phyloP scores from a whole-genome alignment of 2,888 invertebrate genomes.

The Lomographa bimaculata region DNA sequence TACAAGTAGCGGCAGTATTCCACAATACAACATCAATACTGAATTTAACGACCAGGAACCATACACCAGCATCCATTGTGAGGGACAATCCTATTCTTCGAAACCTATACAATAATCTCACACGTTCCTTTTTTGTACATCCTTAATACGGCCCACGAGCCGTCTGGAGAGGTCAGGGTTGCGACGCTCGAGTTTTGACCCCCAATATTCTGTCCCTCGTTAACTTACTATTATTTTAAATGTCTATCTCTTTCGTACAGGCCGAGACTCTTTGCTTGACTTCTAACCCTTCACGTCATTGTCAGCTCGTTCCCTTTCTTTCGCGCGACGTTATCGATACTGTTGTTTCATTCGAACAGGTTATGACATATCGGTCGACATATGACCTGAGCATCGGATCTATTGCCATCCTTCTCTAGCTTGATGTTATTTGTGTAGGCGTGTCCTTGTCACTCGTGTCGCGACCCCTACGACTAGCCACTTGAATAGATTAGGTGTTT shows the following conservation, averaged over 20 bases:
- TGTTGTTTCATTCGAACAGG: slow-evolving; percentile 69
- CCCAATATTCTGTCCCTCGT: slow-evolving; percentile 54
- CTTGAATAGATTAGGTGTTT: slow-evolving; percentile 83
- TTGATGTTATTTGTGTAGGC: slow-evolving; percentile 44
- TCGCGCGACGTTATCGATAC: slow-evolving; percentile 42
- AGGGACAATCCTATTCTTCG: slow-evolving; percentile 10
- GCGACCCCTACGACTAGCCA: slow-evolving; percentile 77
- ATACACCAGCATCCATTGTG: slow-evolving; percentile 9
- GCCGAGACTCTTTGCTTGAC: slow-evolving; percentile 80
- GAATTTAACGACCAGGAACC: slow-evolving; percentile 12
- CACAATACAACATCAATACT: slow-evolving; percentile 10
- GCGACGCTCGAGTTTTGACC: slow-evolving; percentile 81
- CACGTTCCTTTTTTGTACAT: slow-evolving; percentile 32
- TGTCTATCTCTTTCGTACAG: slow-evolving; percentile 59
- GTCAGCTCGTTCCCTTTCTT: slow-evolving; percentile 63
- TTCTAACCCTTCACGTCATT: slow-evolving; percentile 80
- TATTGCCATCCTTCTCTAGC: slow-evolving; percentile 61
- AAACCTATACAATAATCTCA: slow-evolving; percentile 29
- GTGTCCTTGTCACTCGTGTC: slow-evolving; percentile 67
- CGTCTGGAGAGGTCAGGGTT: slow-evolving; percentile 79
- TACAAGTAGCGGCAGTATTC: not conserved
- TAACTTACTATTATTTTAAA: slow-evolving; percentile 45
- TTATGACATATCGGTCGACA: slow-evolving; percentile 82
- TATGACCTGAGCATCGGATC: slow-evolving; percentile 71
- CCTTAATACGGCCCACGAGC: slow-evolving; percentile 66